Evolutionary conservation across 1,140 invertebrate species (phyloP).

Genomic region (Plectus sambesii): DNA sequence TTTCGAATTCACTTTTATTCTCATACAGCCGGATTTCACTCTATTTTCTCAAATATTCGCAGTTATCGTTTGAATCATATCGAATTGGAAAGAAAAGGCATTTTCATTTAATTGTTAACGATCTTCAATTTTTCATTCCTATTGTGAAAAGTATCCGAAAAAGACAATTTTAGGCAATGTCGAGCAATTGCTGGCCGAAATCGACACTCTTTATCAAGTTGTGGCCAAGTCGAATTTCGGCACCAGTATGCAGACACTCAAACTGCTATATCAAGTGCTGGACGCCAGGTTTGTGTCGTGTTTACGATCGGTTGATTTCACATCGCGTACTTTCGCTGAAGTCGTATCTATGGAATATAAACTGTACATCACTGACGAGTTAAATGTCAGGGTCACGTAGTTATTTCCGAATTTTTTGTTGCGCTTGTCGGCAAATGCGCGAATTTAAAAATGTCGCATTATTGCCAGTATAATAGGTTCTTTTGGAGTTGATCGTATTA

Average conservation of each 20-base stretch:
- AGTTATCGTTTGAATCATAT: no score
- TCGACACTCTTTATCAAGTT: constrained; percentile 73
- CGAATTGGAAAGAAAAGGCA: no score
- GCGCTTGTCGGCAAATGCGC: background rate
- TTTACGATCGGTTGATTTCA: constrained; percentile 46
- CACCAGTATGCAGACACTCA: constrained; percentile 72
- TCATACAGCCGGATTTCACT: no score
- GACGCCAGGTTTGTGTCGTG: constrained; percentile 52
- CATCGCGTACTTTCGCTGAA: background rate
- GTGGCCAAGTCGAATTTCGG: constrained; percentile 67
- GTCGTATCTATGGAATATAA: no score
- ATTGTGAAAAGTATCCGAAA: background rate
- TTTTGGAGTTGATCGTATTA: no score
- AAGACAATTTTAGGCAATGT: constrained; percentile 49
- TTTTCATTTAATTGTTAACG: background rate
- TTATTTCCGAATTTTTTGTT: constrained; percentile 5
- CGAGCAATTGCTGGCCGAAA: constrained; percentile 55
- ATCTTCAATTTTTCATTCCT: constrained; percentile 3
- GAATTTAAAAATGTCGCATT: background rate
- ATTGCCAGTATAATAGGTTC: background rate
- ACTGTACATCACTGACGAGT: no score
- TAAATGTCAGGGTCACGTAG: no score
- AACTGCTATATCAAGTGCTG: constrained; percentile 69
- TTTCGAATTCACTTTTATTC: no score
- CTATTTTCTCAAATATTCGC: no score